phyloP scores from a whole-genome alignment of 2,888 invertebrate species.

The Hypercompe scribonia region DNA sequence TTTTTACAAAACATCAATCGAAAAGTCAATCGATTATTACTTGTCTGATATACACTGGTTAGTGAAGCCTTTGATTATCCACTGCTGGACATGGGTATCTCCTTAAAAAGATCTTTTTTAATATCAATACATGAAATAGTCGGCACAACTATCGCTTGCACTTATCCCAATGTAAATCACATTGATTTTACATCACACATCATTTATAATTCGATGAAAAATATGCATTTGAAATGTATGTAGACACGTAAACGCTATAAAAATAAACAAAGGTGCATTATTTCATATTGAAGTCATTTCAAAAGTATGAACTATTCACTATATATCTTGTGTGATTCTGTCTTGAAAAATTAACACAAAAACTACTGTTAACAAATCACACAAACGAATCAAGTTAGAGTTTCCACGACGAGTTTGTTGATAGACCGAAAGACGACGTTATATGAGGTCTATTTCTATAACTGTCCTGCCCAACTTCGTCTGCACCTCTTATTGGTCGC shows the following conservation, averaged over 20 bases:
- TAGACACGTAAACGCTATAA: slow-evolving; percentile 20
- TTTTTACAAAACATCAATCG: slow-evolving; percentile 41
- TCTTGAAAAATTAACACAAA: background rate
- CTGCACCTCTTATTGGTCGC: too few relatives aligned
- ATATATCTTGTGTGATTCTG: background rate
- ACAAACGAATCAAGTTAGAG: background rate
- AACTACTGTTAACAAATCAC: slow-evolving; percentile 18
- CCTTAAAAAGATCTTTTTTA: background rate
- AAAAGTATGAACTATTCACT: background rate
- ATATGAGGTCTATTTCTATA: background rate
- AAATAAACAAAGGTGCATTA: slow-evolving; percentile 31
- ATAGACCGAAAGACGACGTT: background rate
- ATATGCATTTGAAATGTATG: slow-evolving; percentile 22
- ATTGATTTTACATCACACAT: slow-evolving; percentile 13
- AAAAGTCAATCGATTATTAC: slow-evolving; percentile 36
- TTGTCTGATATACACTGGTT: slow-evolving; percentile 1
- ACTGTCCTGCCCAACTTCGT: too few relatives aligned
- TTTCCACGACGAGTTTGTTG: background rate
- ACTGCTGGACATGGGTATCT: too few relatives aligned
- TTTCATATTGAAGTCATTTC: slow-evolving; percentile 14
- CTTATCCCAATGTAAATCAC: background rate
- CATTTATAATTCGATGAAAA: slow-evolving; percentile 43
- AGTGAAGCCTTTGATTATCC: background rate
- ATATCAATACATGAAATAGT: background rate
- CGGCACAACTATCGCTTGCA: background rate